These are phyloP conservation scores for Eidolon helvum DNA, from an alignment of 2,113 vertebrate genomes.

Conservation along the genomic window DNA sequence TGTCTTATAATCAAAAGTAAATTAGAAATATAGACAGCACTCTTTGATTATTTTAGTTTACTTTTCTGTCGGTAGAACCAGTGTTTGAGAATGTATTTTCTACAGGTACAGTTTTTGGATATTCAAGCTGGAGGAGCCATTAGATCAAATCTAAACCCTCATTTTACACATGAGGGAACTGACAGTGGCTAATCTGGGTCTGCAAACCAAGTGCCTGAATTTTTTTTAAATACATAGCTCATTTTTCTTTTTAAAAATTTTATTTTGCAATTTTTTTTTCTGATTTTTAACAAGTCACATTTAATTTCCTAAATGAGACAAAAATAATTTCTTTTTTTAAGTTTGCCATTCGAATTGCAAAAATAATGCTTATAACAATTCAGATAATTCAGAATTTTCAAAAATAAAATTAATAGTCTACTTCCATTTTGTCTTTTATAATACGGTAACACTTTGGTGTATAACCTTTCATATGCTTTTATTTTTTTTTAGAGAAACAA, in stretches of 20 bases:
- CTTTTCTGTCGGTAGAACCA: neutral
- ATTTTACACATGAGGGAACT: neutral
- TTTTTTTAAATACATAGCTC: neutral
- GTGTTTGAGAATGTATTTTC: neutral
- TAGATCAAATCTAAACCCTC: neutral
- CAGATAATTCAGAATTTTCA: slow-evolving; percentile 20
- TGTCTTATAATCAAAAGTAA: neutral
- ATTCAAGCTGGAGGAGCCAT: neutral
- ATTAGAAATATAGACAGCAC: neutral
- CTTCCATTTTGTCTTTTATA: neutral
- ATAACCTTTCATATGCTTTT: neutral
- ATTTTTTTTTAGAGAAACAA: slow-evolving; percentile 1
- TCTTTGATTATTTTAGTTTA: neutral
- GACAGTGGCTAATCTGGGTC: neutral
- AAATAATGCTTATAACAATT: neutral
- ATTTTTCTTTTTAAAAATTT: neutral
- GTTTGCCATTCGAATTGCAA: slow-evolving; percentile 1
- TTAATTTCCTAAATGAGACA: slow-evolving; percentile 4
- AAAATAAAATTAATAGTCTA: neutral
- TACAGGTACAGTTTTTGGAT: neutral
- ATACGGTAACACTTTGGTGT: neutral
- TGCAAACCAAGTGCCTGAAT: neutral
- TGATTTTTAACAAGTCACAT: neutral
- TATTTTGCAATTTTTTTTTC: slow-evolving; percentile 17
- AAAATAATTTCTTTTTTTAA: neutral